These are phyloP conservation scores for Myzus persicae DNA, from an alignment of 1,140 invertebrate genomes.

Conservation along the genomic window DNA sequence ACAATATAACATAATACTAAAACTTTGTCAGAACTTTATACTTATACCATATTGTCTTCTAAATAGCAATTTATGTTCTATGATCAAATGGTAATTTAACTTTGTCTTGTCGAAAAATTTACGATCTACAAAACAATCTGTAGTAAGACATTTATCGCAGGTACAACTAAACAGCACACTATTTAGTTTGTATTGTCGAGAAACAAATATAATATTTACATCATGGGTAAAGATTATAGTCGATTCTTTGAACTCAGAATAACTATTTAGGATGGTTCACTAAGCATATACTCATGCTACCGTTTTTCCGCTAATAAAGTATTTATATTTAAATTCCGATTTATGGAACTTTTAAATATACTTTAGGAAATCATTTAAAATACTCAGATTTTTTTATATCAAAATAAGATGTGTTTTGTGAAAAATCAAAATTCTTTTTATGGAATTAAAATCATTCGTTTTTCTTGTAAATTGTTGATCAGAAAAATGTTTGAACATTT, in stretches of 20 bases:
- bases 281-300: not conserved
- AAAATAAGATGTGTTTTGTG: too few species aligned
- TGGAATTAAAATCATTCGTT: too few species aligned
- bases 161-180: not conserved
- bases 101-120: not conserved
- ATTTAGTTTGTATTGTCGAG: not conserved
- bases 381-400: not conserved
- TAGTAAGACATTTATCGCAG: not conserved
- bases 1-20: not conserved
- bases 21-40: not conserved
- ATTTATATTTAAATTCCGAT: not conserved
- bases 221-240: not conserved
- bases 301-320: not conserved
- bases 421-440: not conserved
- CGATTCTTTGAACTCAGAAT: not conserved
- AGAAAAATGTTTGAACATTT: not conserved
- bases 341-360: not conserved
- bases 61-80: not conserved
- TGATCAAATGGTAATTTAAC: not conserved
- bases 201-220: not conserved
- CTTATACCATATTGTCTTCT: not conserved
- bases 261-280: not conserved
- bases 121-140: not conserved
- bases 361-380: not conserved
- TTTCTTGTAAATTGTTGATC: not conserved